Evolutionary conservation across 2,888 invertebrate genomes (phyloP), one percentile per base, ranked within the genome.

Genomic region (Bombyx huttoni): DNA sequence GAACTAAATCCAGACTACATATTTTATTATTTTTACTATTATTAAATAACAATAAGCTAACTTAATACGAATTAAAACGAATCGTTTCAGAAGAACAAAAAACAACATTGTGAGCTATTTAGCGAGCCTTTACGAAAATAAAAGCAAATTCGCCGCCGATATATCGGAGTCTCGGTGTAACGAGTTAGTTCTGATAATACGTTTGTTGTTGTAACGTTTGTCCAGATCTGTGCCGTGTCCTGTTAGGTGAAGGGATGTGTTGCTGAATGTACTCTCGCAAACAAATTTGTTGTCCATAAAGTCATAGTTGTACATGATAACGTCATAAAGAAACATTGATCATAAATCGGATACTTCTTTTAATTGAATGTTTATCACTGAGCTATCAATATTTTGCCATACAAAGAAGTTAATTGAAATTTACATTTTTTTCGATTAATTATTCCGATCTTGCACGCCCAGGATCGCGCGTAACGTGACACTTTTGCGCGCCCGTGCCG

Each of bases 31-130:
- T 35, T 50, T 48, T 49, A 52, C 54, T 52, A 52, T 53, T 53
- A 61, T 56, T 45, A 49, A 59, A 59, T 71, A 72, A 70, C 63
- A 63, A 58, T 64, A 65, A 70, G 67, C 71, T 75, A 73, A 76
- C 67, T 60, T 58, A 3, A 34, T 53, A 52, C 55, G 58, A 12
- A 61, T 56, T 57, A 53, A 63, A 59, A 65, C 63, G 57, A 65
- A 24, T 68, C 57, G 65, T 71, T 74, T 67, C 69, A 69, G 68
- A 68, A 63, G 58, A 61, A 52, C 58, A 52, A 60, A 64, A 61
- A 54, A 58, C 50, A 62, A 59, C 62, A 53, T 63, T 59, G 67
- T 70, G 59, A 61, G 64, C 60, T 63, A 63, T 57, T 51, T 58
- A 62, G 64, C 67, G 63, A 64, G 65, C 60, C 62, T 58, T 58